Evolutionary conservation across 1,140 invertebrate species (phyloP), one percentile per base, ranked within the genome.

Genomic region (Macrocentrus cingulum): DNA sequence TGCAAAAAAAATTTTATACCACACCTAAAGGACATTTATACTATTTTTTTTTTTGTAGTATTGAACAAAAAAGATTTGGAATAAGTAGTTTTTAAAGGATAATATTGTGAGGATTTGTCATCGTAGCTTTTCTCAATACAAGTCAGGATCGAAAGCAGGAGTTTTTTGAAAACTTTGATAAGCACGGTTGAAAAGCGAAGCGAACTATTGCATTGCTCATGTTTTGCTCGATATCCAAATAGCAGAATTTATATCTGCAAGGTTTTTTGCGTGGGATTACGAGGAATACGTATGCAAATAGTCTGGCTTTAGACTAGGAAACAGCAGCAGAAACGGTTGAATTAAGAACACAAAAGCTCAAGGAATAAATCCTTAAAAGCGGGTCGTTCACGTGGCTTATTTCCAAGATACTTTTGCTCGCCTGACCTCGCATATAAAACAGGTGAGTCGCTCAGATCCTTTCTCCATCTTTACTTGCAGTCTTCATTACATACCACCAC

Each of bases 401-500:
- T 49, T 46, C 2, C n/a, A 13, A 13, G 13, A 25, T 49, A 49
- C 9, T 5, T 25, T 32, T 49, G 13, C 23, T 49, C 34, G 46
- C 46, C 29, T 49, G 9, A 5, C 20, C 34, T 15, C 29, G 13
- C 46, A 49, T 49, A 49, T 29, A 49, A 49, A 22, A 32, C 46
- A 49, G 29, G 46, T 29, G 9, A 29, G 4, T 29, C 36, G 3
- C 15, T 22, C 19, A 6, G n/a, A 46, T 23, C 44, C 20, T 22
- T 46, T 22, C 20, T 34, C 25, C n/a, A 22, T 16, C 41, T 32
- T 19, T 16, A 29, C 13, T 23, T 25, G 22, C 16, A 39, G 53
- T 55, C 60, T 62, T 62, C 55, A 48, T 62, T 62, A 62, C 18
- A 18, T 11, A 3, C 2, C 32, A 49, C 54, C 60, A 56, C 58